phyloP scores from a whole-genome alignment of 1,140 invertebrate species.

The Tetraneura akinire region DNA sequence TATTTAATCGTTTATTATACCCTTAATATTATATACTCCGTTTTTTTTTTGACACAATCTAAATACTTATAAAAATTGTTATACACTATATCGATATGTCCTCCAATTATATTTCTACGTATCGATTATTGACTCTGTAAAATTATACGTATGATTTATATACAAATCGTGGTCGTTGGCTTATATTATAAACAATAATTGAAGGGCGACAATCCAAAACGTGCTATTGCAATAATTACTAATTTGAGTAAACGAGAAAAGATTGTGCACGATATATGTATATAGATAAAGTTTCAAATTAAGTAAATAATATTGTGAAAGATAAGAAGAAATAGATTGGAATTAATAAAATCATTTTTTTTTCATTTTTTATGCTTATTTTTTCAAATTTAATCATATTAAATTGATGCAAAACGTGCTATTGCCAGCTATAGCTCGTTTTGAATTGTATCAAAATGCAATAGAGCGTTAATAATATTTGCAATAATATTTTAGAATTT shows the following conservation, averaged over 20 bases:
- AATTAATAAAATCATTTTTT: constrained; percentile 7
- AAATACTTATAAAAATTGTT: too few relatives aligned
- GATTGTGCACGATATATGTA: neutral
- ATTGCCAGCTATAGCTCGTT: neutral
- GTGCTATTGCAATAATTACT: neutral
- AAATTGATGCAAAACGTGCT: neutral
- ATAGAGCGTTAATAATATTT: constrained; percentile 6
- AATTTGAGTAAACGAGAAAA: neutral
- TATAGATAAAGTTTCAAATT: neutral
- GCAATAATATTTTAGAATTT: neutral
- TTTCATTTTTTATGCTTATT: neutral
- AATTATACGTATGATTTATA: too few relatives aligned
- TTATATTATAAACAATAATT: too few relatives aligned
- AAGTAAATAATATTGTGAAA: neutral
- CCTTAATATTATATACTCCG: too few relatives aligned
- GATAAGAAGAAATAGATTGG: neutral
- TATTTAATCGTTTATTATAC: too few relatives aligned
- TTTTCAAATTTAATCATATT: neutral
- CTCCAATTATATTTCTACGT: too few relatives aligned
- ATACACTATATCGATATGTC: too few relatives aligned
- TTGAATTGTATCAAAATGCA: neutral
- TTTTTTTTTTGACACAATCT: too few relatives aligned
- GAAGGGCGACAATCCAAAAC: neutral
- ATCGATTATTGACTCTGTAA: too few relatives aligned
- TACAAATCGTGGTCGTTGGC: too few relatives aligned